These are phyloP conservation scores for Stramonita haemastoma DNA, from an alignment of 2,888 invertebrate species.

Conservation along the genomic window DNA sequence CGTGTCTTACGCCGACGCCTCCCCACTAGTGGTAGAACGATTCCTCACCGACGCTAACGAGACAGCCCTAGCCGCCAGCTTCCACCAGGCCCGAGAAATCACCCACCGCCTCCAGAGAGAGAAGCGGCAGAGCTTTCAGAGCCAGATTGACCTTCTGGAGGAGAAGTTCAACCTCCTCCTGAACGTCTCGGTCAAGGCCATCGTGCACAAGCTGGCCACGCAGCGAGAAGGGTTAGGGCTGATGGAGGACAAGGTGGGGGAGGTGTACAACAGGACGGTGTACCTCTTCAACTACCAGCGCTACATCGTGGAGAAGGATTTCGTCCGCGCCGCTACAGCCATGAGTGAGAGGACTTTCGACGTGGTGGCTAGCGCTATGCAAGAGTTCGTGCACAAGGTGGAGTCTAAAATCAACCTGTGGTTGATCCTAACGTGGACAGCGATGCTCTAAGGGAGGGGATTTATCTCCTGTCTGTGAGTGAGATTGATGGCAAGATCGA, in stretches of 20 bases:
- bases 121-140: constrained; percentile 35
- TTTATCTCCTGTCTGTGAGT: constrained; percentile 48
- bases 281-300: constrained; percentile 56
- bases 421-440: not conserved
- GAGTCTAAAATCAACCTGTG: not conserved
- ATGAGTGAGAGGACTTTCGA: constrained; percentile 64
- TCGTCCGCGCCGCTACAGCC: constrained; percentile 58
- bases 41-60: constrained; percentile 50
- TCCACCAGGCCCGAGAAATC: constrained; percentile 44
- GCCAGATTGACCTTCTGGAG: constrained; percentile 41
- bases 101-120: constrained; percentile 45
- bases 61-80: constrained; percentile 43
- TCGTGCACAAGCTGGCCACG: constrained; percentile 21
- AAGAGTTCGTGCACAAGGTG: constrained; percentile 49
- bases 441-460: constrained; percentile 25
- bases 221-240: constrained; percentile 38
- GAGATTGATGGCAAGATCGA: constrained; percentile 51
- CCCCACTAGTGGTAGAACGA: constrained; percentile 56
- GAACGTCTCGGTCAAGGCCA: not conserved
- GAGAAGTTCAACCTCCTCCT: constrained; percentile 41
- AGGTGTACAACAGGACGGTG: constrained; percentile 46
- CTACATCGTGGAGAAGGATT: constrained; percentile 60
- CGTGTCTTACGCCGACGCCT: constrained; percentile 61
- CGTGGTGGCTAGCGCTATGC: constrained; percentile 53
- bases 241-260: constrained; percentile 43